These are phyloP conservation scores for Bombus balteatus DNA, from an alignment of 1,140 invertebrate genomes.

Conservation along the genomic window DNA sequence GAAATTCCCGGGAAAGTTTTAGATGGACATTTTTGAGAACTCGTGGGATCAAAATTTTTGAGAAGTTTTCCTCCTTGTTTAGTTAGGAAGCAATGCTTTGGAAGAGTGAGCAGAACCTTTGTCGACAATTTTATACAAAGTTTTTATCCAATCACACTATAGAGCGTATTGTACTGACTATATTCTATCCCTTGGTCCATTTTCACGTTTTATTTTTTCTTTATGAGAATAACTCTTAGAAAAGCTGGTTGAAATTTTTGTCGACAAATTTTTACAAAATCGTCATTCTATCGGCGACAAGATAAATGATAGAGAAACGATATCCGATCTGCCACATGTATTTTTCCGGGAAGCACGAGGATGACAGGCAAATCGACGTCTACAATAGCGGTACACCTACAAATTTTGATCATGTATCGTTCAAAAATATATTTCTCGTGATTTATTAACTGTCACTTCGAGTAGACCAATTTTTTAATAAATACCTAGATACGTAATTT, in stretches of 20 bases:
- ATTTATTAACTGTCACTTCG: slow-evolving; percentile 24
- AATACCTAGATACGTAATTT: not conserved
- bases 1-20: too few relatives aligned
- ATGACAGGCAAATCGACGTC: slow-evolving; percentile 20
- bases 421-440: slow-evolving; percentile 2
- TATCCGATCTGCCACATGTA: not conserved
- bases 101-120: too few relatives aligned
- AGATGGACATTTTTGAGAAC: too few relatives aligned
- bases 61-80: too few relatives aligned
- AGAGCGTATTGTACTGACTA: not conserved
- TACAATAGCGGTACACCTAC: not conserved
- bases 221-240: too few relatives aligned
- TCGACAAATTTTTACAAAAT: not conserved
- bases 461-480: not conserved
- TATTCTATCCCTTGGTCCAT: not conserved
- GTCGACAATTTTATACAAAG: too few relatives aligned
- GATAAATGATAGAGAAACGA: slow-evolving; percentile 18
- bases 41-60: too few relatives aligned
- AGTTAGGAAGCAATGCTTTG: too few relatives aligned
- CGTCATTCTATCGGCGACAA: not conserved
- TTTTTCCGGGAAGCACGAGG: not conserved
- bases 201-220: too few relatives aligned
- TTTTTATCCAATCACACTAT: too few relatives aligned
- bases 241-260: not conserved
- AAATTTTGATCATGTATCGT: slow-evolving; percentile 1